Evolutionary conservation across 1,140 invertebrate genomes (phyloP), one percentile per base, ranked within the genome.

Genomic region (Hetaerina americana): DNA sequence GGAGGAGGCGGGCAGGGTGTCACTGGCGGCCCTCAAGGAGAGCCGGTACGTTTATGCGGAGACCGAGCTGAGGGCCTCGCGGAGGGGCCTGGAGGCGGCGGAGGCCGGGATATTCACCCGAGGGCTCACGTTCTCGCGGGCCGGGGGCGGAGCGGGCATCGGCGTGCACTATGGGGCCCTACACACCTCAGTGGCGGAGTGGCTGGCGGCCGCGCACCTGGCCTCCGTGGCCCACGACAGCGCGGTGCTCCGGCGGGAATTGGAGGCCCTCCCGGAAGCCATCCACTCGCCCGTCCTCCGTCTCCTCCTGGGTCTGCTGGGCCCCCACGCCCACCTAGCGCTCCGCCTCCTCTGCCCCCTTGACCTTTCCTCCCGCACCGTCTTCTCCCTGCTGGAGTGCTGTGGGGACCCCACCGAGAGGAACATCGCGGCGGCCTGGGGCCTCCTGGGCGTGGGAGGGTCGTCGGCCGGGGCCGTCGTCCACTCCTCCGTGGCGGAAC

Each of bases 141-240:
- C 40, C 28, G 66, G 31, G 5, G 27, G 27, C 2, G 27, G 40
- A 40, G 75, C 70, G 74, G 79, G 76, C 71, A 83, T 81, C 66
- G 70, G 76, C 0, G 80, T 80, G 28, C 78, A 78, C 40, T 77
- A 81, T 49, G 84, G 81, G 75, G 80, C 81, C n/a, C 78, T 86
- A 8, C 84, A 86, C 75, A 77, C 79, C 57, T 79, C 82, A 0
- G 80, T 86, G 27, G 80, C 81, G 12, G 83, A 84, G 68, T 86
- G 83, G 73, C 76, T 86, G 0, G 82, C 84, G 0, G 85, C 85
- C 3, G 85, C 84, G 71, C 86, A 86, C 75, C 76, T 86, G 2
- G 81, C 83, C 0, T 84, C 84, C 0, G 79, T 85, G 0, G 83
- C 84, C 1, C 82, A 83, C 70, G 82, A 84, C 75, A 79, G 84